These are phyloP conservation scores for Mugil cephalus DNA, from an alignment of 2,113 vertebrate genomes.

Conservation along the genomic window DNA sequence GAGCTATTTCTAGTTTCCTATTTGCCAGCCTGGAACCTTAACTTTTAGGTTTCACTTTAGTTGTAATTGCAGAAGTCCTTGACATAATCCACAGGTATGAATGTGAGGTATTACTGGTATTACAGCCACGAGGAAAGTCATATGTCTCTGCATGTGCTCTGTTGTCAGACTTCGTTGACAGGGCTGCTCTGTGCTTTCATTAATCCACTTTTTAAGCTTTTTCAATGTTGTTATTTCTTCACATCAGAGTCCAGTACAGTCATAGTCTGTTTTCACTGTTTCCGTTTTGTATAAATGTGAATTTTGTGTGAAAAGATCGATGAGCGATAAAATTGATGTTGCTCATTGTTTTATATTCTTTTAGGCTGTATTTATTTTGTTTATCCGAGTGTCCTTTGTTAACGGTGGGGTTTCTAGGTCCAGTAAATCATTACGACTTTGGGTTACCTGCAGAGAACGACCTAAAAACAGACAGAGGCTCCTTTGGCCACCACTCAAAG, in stretches of 20 bases:
- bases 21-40: background rate
- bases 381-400: background rate
- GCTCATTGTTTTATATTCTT: conserved; percentile 20
- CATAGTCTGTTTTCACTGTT: conserved; percentile 6
- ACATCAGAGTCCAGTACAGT: background rate
- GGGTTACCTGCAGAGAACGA: conserved; percentile 1
- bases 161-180: conserved; percentile 2
- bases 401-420: background rate
- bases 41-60: conserved; percentile 1
- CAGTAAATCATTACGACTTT: conserved; percentile 20
- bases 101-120: conserved; percentile 59
- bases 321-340: conserved; percentile 42
- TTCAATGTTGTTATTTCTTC: background rate
- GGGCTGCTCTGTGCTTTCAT: background rate
- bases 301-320: conserved; percentile 14
- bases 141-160: conserved; percentile 49
- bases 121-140: conserved; percentile 41
- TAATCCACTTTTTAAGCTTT: background rate
- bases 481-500: background rate
- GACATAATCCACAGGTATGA: conserved; percentile 64
- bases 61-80: conserved; percentile 51
- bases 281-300: no score
- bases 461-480: conserved; percentile 1
- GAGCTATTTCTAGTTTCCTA: background rate
- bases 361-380: conserved; percentile 26